phyloP scores from a whole-genome alignment of 2,797 vertebrate species.

The Sebastes trivittatus region DNA sequence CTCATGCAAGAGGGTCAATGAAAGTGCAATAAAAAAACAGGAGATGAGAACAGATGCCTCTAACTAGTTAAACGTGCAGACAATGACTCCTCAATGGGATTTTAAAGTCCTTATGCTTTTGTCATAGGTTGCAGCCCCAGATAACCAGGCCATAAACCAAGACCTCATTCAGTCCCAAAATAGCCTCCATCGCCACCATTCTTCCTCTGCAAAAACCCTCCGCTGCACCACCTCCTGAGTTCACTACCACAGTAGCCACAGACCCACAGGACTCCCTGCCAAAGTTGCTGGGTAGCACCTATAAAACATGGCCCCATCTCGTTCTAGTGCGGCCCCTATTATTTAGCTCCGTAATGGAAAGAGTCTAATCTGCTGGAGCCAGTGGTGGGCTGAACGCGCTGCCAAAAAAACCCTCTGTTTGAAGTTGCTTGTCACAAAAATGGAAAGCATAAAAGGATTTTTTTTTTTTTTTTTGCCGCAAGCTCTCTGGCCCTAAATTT shows the following conservation, averaged over 20 bases:
- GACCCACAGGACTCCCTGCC: conserved; percentile 54
- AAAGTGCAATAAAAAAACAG: conserved; percentile 36
- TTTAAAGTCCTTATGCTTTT: conserved; percentile 48
- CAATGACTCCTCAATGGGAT: conserved; percentile 36
- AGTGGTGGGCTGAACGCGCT: conserved; percentile 38
- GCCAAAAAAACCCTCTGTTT: conserved; percentile 63
- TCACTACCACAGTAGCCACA: conserved; percentile 65
- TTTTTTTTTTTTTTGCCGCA: conserved; percentile 6
- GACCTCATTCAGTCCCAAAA: conserved; percentile 65
- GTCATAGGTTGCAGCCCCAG: conserved; percentile 53
- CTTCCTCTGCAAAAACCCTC: conserved; percentile 45
- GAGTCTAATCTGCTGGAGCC: conserved; percentile 64
- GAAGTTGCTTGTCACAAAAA: conserved; percentile 63
- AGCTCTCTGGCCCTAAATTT: conserved; percentile 27
- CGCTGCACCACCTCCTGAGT: conserved; percentile 51
- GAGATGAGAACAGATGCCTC: conserved; percentile 16
- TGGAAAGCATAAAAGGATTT: conserved; percentile 36
- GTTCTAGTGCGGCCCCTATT: conserved; percentile 60
- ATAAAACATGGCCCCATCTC: conserved; percentile 69
- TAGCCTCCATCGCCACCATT: conserved; percentile 55
- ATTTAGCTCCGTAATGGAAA: conserved; percentile 75
- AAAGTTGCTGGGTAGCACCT: conserved; percentile 71
- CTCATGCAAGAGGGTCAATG: conserved; percentile 35
- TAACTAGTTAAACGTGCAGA: conserved; percentile 18
- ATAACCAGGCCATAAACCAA: conserved; percentile 64